phyloP scores from a whole-genome alignment of 2,113 vertebrate species.

The Forbesichthys papilliferus region DNA sequence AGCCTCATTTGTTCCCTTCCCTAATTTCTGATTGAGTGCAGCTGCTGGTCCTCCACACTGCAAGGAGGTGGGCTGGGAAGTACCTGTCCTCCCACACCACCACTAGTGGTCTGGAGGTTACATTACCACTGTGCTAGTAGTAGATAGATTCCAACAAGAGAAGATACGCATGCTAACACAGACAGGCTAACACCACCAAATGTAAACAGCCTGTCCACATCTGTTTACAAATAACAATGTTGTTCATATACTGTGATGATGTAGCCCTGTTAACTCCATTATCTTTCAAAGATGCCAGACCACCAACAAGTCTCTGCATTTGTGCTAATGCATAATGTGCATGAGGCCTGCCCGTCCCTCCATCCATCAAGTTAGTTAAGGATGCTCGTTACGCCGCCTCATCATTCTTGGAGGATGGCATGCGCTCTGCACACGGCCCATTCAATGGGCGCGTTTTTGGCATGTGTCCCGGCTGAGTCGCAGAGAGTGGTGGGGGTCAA shows the following conservation, averaged over 20 bases:
- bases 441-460: conserved; percentile 2
- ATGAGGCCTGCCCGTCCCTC: conserved; percentile 18
- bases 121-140: too few species aligned
- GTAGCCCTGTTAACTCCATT: conserved; percentile 38
- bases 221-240: neutral
- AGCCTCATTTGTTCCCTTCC: too few species aligned
- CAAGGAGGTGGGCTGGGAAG: too few species aligned
- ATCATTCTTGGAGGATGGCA: conserved; percentile 11
- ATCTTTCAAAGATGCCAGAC: conserved; percentile 5
- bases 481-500: conserved; percentile 5
- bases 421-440: conserved; percentile 17
- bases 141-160: too few species aligned
- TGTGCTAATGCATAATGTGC: conserved; percentile 1
- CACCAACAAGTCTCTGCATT: conserved; percentile 8
- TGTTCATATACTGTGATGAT: neutral
- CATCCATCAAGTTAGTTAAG: conserved; percentile 7
- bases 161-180: too few species aligned
- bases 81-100: too few species aligned
- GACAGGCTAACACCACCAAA: too few species aligned
- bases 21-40: too few species aligned
- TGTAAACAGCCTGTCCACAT: too few species aligned
- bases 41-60: too few species aligned
- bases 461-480: conserved; percentile 13
- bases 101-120: too few species aligned
- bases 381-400: conserved; percentile 21